Base-by-base conservation (phyloP, 2,888 invertebrate species). In the Apeira syringaria region DNA sequence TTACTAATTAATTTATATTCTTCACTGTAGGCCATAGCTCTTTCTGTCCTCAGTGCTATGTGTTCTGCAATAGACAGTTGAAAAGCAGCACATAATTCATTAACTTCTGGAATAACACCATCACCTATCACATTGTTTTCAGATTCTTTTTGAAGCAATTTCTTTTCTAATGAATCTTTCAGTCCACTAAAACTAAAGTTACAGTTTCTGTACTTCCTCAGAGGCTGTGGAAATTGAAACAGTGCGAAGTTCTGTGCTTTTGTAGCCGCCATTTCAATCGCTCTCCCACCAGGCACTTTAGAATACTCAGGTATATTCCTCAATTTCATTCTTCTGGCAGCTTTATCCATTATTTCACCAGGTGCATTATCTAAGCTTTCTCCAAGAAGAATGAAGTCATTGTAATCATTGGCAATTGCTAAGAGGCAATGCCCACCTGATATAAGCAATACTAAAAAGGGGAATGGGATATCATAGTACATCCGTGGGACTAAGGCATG, bases 401-500 rank as follows among this genome's bases (percentile, higher is more conserved):
- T 91, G 0, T 97, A 91, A 66, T 91, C 91, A 67, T 92, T 86
- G 0, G 93, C 98, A 32, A 98, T 75, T 20, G 94, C 93, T 46
- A 98, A 68, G 44, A 98, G 90, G 74, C 97, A 96, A 76, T 99
- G 98, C 0, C 98, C 99, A 28, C 99, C 99, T 63, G 98, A 99
- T 56, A 98, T 94, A 12, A 99, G 88, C 12, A 99, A 87, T 27
- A 96, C 95, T 44, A 99, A 82, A 80, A 95, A 99, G 12, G 99
- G 99, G 88, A 95, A 98, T 41, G 93, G 86, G 33, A 97, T 84
- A 55, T 92, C 68, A 60, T 92, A 57, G 53, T 74, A 87, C 93
- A 98, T 94, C 71, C 98, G 92, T 11, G 93, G 94, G 8, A 96
- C 96, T 42, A 99, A 86, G 2, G 99, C 98, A 91, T 99, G 99